phyloP scores from a whole-genome alignment of 2,888 invertebrate species.

The Caenorhabditis zanzibari region DNA sequence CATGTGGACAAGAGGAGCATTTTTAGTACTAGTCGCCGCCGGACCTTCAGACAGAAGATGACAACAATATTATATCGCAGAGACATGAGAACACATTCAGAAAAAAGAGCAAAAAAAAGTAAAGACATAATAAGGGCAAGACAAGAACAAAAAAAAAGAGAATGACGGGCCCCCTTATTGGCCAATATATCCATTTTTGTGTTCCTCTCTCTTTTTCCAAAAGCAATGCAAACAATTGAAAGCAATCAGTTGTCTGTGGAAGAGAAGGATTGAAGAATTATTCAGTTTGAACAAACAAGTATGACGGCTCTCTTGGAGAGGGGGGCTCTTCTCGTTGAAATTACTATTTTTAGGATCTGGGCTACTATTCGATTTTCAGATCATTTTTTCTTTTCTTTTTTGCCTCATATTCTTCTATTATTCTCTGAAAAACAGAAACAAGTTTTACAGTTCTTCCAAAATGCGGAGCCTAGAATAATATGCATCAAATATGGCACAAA shows the following conservation, averaged over 20 bases:
- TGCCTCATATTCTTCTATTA: background rate
- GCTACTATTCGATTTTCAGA: background rate
- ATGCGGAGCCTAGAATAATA: slow-evolving; percentile 61
- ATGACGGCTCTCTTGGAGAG: slow-evolving; percentile 9
- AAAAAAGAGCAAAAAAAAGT: slow-evolving; percentile 7
- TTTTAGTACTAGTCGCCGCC: slow-evolving; percentile 30
- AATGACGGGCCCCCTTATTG: background rate
- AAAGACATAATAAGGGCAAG: slow-evolving; percentile 33
- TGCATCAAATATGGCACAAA: slow-evolving; percentile 68
- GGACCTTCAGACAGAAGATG: background rate
- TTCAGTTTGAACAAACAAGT: slow-evolving; percentile 63
- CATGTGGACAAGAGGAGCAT: slow-evolving; percentile 47
- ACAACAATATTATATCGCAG: slow-evolving; percentile 22
- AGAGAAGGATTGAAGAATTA: slow-evolving; percentile 32
- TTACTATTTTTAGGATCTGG: slow-evolving; percentile 40
- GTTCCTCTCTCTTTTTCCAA: background rate
- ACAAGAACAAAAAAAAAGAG: background rate
- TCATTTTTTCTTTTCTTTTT: background rate
- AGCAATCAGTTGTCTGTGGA: slow-evolving; percentile 38
- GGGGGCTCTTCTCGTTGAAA: slow-evolving; percentile 10
- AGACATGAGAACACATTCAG: slow-evolving; percentile 8
- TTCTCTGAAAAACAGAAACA: background rate
- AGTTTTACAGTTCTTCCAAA: slow-evolving; percentile 13
- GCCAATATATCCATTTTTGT: slow-evolving; percentile 12
- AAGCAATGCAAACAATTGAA: slow-evolving; percentile 59